Evolutionary conservation across 2,797 vertebrate species (phyloP).

Genomic region (Botia almorhae): DNA sequence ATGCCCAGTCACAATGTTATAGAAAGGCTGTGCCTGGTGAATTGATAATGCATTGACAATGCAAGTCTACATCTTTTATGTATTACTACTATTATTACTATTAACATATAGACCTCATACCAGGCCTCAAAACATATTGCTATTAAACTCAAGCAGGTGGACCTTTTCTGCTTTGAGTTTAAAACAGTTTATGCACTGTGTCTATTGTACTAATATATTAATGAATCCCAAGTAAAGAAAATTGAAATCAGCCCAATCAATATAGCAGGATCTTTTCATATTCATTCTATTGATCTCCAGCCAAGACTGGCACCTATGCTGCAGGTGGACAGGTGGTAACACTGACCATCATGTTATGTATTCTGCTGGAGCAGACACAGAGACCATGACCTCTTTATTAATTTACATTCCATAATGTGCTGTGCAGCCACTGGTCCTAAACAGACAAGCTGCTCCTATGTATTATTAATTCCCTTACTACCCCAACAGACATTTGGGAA

Average conservation of each 20-base stretch:
- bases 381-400: conserved; percentile 34
- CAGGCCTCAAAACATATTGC: too few species aligned
- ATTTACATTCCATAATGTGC: conserved; percentile 37
- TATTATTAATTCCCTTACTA: conserved; percentile 40
- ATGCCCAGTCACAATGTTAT: background rate
- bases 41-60: background rate
- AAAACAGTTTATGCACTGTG: background rate
- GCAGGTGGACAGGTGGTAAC: conserved; percentile 12
- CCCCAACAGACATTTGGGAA: background rate
- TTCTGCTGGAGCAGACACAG: conserved; percentile 30
- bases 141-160: too few species aligned
- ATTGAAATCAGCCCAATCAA: conserved; percentile 3
- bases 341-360: conserved; percentile 7
- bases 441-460: conserved; percentile 17
- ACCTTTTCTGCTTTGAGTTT: too few species aligned
- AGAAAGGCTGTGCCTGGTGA: background rate
- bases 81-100: background rate
- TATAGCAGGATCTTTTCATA: background rate
- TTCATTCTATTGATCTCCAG: conserved; percentile 17
- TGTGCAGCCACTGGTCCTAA: conserved; percentile 7
- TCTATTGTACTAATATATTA: background rate
- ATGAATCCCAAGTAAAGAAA: background rate
- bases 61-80: background rate
- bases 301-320: conserved; percentile 1
- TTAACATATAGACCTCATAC: background rate